Evolutionary conservation across 1,140 invertebrate species (phyloP), one percentile per base, ranked within the genome.

Genomic region (Pseudomyrmex cubaensis): DNA sequence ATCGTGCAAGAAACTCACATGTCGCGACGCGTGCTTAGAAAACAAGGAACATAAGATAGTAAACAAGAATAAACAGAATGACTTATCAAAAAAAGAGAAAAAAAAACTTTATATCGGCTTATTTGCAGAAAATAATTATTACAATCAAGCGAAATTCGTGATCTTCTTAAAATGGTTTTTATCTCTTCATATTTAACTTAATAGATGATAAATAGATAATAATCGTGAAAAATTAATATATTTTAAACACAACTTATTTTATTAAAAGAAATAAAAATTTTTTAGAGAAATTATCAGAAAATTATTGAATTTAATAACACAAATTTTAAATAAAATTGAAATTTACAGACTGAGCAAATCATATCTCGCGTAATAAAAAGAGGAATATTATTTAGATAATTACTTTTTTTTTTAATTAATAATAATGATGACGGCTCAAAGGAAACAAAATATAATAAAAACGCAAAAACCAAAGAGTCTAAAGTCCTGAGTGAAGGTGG

Each of bases 1-100:
- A 78, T 48, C 57, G 15, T 44, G 48, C 66, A 63, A 76, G 76
- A 77, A 87, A 85, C 73, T 88, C 75, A 82, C 25, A 85, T 88
- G 74, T 62, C 75, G 64, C 10, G 44, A 59, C 63, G 61, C 54
- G 82, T 78, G 12, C 12, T 61, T 13, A 56, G 25, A 10, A n/a
- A 72, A 22, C 35, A 66, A 62, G 12, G 56, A 9, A 54, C 78
- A 78, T 25, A 64, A 72, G 56, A 13, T 7, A 46, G 10, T n/a
- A 64, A 66, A 20, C 54, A 12, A 67, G 66, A 70, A 83, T 35
- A 15, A 2, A n/a, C 12, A 13, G 15, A 15, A 70, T 70, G 59
- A 78, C 46, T 78, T 77, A 67, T 66, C 69, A 69, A 75, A n/a
- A 48, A 5, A 56, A 15, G 73, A 5, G 25, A 9, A 20, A 56